A percentile compares a stretch with the other conserved stretches of the same genome.
Conservation (phyloP, 2,888 invertebrate species). For the Bedellia somnulentella region DNA sequence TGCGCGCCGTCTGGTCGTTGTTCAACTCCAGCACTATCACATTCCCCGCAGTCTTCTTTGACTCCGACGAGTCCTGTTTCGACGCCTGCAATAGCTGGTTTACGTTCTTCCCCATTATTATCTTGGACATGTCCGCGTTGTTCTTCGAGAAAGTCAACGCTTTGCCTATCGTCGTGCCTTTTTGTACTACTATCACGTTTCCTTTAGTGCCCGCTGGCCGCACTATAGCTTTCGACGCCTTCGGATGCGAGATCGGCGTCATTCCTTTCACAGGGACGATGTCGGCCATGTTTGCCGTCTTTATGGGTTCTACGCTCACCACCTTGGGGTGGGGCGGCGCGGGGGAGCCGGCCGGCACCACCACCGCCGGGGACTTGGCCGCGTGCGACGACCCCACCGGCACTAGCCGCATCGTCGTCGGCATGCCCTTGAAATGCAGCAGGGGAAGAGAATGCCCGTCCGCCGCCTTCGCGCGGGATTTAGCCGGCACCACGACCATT, state of each 20-base stretch:
- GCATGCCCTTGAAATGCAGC: conserved; percentile 46
- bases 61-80: conserved; percentile 33
- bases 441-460: conserved; percentile 39
- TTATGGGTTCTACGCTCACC: conserved; percentile 20
- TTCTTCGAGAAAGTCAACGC: conserved; percentile 47
- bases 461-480: conserved; percentile 32
- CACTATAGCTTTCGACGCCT: conserved; percentile 43
- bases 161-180: conserved; percentile 55
- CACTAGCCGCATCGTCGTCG: conserved; percentile 47
- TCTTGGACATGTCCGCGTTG: conserved; percentile 50
- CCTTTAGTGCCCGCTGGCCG: conserved; percentile 51
- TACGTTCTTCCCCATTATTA: conserved; percentile 54
- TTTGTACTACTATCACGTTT: conserved; percentile 64
- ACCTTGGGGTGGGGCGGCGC: conserved; percentile 1
- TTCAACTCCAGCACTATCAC: conserved; percentile 51
- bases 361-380: conserved; percentile 26
- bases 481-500: conserved; percentile 53
- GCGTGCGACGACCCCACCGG: conserved; percentile 26
- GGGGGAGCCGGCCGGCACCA: conserved; percentile 13
- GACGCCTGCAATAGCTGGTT: conserved; percentile 43
- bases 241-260: conserved; percentile 33
- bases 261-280: conserved; percentile 47
- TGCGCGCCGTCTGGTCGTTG: conserved; percentile 43
- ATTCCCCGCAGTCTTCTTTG: conserved; percentile 36
- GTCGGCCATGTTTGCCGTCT: conserved; percentile 49